phyloP scores from a whole-genome alignment of 2,797 vertebrate genomes.

The Silurus lanzhouensis region DNA sequence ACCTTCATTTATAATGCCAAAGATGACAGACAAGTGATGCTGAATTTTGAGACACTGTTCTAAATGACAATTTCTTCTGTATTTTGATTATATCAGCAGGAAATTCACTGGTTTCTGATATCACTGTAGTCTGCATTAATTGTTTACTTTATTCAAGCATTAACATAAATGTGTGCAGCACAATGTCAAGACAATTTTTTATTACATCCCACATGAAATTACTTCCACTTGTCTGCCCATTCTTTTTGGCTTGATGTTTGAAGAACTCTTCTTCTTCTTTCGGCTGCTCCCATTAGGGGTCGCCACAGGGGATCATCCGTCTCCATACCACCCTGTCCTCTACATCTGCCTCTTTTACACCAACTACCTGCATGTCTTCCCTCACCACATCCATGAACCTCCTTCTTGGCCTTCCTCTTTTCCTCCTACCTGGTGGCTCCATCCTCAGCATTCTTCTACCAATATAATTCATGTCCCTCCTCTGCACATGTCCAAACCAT shows the following conservation, averaged over 20 bases:
- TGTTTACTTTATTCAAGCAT: not conserved
- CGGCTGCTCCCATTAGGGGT: no score
- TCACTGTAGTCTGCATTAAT: not conserved
- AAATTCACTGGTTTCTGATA: not conserved
- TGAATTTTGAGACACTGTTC: not conserved
- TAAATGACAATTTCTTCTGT: not conserved
- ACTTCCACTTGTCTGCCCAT: not conserved
- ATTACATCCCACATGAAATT: constrained; percentile 1
- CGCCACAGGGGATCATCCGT: no score
- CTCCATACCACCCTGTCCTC: no score
- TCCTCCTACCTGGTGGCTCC: no score
- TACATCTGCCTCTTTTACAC: no score
- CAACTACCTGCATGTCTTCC: no score
- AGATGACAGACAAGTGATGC: not conserved
- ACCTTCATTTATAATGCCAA: not conserved
- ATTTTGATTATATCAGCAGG: not conserved
- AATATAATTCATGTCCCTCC: no score
- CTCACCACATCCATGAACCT: no score
- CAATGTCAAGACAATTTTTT: not conserved
- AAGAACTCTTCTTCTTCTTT: no score
- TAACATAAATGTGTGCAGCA: constrained; percentile 1
- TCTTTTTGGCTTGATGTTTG: not conserved
- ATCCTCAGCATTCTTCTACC: no score
- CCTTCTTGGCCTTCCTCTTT: no score
- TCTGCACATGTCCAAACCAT: no score